Percentiles rank a stretch among this genome's conserved stretches.
phyloP scores from a whole-genome alignment of 1,140 invertebrate genomes.

The Coenobita brevimanus region DNA sequence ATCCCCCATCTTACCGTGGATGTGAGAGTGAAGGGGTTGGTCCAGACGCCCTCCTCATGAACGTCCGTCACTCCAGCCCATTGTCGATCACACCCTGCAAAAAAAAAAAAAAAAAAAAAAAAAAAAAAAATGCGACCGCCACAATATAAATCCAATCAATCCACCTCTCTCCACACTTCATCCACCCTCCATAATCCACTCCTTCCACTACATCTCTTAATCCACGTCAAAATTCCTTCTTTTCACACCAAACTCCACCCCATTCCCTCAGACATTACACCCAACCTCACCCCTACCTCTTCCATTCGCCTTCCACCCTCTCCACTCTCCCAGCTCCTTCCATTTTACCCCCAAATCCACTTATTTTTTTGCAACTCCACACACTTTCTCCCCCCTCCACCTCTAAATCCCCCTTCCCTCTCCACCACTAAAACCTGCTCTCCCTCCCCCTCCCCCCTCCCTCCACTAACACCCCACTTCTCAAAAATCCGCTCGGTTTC shows the following conservation, averaged over 20 bases:
- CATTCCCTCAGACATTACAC: neutral
- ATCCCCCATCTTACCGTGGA: too few species aligned
- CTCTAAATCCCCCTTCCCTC: too few species aligned
- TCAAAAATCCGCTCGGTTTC: too few species aligned
- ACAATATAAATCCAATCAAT: neutral
- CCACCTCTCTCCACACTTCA: neutral
- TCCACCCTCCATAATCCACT: neutral
- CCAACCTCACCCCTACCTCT: neutral
- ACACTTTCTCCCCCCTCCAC: too few species aligned
- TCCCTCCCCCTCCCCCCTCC: too few species aligned
- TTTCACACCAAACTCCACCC: neutral
- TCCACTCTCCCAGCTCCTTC: neutral
- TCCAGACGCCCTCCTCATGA: constrained; percentile 31
- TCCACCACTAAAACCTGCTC: too few species aligned
- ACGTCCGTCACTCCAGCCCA: constrained; percentile 52
- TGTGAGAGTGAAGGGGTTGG: constrained; percentile 27
- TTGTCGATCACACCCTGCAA: constrained; percentile 50
- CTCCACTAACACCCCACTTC: too few species aligned
- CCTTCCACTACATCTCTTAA: neutral
- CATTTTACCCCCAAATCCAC: too few species aligned
- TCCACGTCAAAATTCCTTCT: neutral
- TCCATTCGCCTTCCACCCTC: neutral
- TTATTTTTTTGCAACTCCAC: too few species aligned
- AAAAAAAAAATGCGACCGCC: neutral
- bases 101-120: neutral